Percentiles rank a stretch among this genome's conserved stretches.
phyloP scores from a whole-genome alignment of 1,140 invertebrate genomes.

The Drosophila persimilis region DNA sequence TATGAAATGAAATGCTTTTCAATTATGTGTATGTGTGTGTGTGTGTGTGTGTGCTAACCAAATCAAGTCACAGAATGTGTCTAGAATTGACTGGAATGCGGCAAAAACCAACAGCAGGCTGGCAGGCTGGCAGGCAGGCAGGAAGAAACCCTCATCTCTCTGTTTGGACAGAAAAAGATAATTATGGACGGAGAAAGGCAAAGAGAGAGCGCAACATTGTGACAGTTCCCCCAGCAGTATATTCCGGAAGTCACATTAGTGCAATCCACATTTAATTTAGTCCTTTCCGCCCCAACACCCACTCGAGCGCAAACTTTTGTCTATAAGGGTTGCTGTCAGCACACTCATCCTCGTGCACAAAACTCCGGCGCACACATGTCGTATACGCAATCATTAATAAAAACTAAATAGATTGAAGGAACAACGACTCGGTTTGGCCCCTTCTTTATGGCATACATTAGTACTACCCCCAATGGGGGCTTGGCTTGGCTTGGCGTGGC shows the following conservation, averaged over 20 bases:
- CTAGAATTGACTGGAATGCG: slow-evolving; percentile 38
- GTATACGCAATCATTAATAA: slow-evolving; percentile 73
- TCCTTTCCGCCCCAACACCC: slow-evolving; percentile 18
- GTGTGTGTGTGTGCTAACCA: slow-evolving; percentile 23
- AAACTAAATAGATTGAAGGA: slow-evolving; percentile 72
- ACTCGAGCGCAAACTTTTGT: slow-evolving; percentile 17
- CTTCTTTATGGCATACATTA: slow-evolving; percentile 60
- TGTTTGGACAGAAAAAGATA: slow-evolving; percentile 35
- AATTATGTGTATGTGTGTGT: slow-evolving; percentile 22
- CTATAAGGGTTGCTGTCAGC: slow-evolving; percentile 41
- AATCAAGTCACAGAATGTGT: slow-evolving; percentile 50
- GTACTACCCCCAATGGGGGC: slow-evolving; percentile 21
- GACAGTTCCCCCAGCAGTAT: slow-evolving; percentile 12
- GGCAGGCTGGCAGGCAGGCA: neutral
- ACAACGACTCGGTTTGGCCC: slow-evolving; percentile 14
- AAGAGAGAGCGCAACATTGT: slow-evolving; percentile 32
- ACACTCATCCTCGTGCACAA: neutral
- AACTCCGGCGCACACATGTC: slow-evolving; percentile 48
- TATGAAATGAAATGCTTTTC: slow-evolving; percentile 36
- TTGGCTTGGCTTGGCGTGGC: slow-evolving; percentile 13
- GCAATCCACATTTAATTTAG: slow-evolving; percentile 58
- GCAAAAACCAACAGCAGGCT: neutral
- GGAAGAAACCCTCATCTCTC: slow-evolving; percentile 26
- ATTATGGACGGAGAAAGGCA: slow-evolving; percentile 19
- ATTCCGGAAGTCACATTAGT: slow-evolving; percentile 50